Evolutionary conservation across 2,888 invertebrate species (phyloP).

Genomic region (Tupiocoris notatus): DNA sequence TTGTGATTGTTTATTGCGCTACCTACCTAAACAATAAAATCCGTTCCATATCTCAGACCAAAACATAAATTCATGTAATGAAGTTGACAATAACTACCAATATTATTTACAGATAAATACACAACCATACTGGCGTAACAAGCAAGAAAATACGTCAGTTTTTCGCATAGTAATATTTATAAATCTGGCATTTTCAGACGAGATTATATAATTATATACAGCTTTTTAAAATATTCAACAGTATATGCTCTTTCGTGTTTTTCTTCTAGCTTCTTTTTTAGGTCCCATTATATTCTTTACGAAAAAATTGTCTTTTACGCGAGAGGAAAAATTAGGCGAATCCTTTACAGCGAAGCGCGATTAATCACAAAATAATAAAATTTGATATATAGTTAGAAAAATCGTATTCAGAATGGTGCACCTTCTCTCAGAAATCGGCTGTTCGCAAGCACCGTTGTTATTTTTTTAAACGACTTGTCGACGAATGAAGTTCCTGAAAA

Average conservation of each 20-base stretch:
- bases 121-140: conserved; percentile 29
- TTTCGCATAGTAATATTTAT: too few relatives aligned
- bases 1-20: conserved; percentile 9
- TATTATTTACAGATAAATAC: conserved; percentile 24
- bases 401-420: too few relatives aligned
- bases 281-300: conserved; percentile 22
- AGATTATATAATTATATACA: conserved; percentile 20
- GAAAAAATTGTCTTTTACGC: conserved; percentile 23
- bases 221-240: conserved; percentile 27
- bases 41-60: not conserved
- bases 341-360: conserved; percentile 4
- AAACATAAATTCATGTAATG: not conserved
- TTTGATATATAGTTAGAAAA: not conserved
- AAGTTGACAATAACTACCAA: not conserved
- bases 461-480: not conserved
- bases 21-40: not conserved
- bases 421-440: too few relatives aligned
- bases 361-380: not conserved
- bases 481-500: not conserved
- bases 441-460: too few relatives aligned
- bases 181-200: not conserved
- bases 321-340: conserved; percentile 10
- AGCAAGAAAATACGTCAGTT: conserved; percentile 32
- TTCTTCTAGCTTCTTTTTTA: conserved; percentile 22
- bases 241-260: conserved; percentile 2